These are phyloP conservation scores for Bubalus kerabau DNA, from an alignment of 2,113 vertebrate species.

Conservation along the genomic window DNA sequence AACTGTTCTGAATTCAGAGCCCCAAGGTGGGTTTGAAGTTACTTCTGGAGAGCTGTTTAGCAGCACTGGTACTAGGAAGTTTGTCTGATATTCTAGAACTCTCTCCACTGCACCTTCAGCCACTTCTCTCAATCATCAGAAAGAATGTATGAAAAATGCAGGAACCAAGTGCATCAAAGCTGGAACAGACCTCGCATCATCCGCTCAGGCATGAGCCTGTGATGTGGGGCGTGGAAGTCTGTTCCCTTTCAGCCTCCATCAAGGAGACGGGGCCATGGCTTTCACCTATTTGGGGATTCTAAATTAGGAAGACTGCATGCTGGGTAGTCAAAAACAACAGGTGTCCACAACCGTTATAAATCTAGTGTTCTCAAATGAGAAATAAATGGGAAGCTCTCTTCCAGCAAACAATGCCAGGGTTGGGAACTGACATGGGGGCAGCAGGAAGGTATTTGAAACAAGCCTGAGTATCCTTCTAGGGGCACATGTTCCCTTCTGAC, in stretches of 20 bases:
- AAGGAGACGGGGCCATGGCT: not conserved
- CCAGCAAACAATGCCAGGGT: not conserved
- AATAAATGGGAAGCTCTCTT: not conserved
- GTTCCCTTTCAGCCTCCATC: rapidly evolving
- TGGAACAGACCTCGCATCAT: not conserved
- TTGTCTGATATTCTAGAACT: not conserved
- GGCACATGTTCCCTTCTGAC: not conserved
- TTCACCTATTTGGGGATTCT: constrained; percentile 7
- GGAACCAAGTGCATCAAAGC: not conserved
- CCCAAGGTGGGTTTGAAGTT: not conserved
- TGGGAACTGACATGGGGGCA: not conserved
- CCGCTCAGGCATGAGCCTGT: not conserved
- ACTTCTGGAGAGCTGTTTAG: not conserved
- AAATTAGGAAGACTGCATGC: not conserved
- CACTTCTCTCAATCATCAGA: not conserved
- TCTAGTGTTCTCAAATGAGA: not conserved
- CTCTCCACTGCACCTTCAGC: not conserved
- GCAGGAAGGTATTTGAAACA: not conserved
- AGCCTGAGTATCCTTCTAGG: not conserved
- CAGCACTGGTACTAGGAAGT: not conserved
- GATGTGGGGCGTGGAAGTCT: not conserved
- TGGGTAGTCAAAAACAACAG: not conserved
- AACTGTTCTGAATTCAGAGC: not conserved
- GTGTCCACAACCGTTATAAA: not conserved
- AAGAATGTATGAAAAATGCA: not conserved